Base-by-base conservation (phyloP, 2,113 vertebrate genomes). In the Falcunculus frontatus region DNA sequence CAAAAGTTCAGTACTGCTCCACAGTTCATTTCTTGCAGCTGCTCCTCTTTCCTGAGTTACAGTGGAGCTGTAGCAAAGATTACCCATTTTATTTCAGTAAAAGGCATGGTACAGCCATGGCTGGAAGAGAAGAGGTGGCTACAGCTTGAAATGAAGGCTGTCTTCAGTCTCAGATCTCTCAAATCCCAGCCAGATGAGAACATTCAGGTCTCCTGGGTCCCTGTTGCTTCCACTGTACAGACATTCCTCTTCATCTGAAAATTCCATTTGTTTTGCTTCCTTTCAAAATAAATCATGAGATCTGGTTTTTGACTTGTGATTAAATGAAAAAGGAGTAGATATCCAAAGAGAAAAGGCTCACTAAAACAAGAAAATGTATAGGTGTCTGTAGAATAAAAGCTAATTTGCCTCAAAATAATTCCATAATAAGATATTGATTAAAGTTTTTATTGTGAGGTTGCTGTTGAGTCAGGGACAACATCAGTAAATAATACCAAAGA, bases 351-450 rank as follows among this genome's bases (percentile, higher is more conserved):
- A 87, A 84, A 88, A 62, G 35, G 17, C 19, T 74, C 49, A 55
- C 68, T 94, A 69, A 78, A 95, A 42, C 33, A 84, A 93, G 75
- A 90, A 91, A 95, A 95, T 89, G 3, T 29, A 55, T 44, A 64
- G 56, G 27, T 81, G 88, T 97, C 85, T 92, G 83, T 75, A 69
- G 77, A 90, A 93, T 80, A 96, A 92, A 89, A 95, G 56, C 56
- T 87, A 95, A 89, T 94, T 94, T 95, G 16, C 69, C 72, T 87
- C 8, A 15, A 56, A 95, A 85, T 83, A 68, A 27, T 4, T 76
- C 95, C 42, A 63, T 87, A 76, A 87, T 86, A 89, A 89, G 60
- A 44, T 95, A 96, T 97, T 79, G 95, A 97, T 96, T 94, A 64
- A 57, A 37, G 8, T 55, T 83, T 93, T 89, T 68, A 47, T 75